Base-by-base conservation (phyloP, 2,797 vertebrate genomes). In the Spea hammondii region DNA sequence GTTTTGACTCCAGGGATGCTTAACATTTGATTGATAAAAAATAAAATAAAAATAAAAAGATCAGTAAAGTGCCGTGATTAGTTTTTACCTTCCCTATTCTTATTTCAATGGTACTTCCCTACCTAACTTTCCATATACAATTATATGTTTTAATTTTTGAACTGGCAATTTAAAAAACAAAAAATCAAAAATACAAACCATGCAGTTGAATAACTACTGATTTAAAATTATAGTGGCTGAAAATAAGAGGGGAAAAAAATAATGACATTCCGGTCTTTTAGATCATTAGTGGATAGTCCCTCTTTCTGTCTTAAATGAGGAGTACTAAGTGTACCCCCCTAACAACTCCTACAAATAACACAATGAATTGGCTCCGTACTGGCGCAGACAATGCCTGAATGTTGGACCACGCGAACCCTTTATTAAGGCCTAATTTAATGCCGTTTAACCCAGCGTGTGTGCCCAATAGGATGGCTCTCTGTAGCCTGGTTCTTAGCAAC, bases 361-460 rank as follows among this genome's bases (percentile, higher is more conserved):
- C 60, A 47, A 57, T 70, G 65, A 77, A 73, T 74, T 74, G 71
- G 74, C 74, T 59, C 65, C 74, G 32, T 65, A 67, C 73, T 51
- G 73, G 8, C 68, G 50, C 67, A 71, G 69, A 62, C 73, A 82
- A 82, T 49, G 50, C 65, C 9, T 53, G 53, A 65, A 66, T 17
- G 51, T 59, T 78, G 70, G 60, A 70, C 83, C 77, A 72, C 47
- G 17, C 46, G 17, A 79, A 66, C 68, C 65, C 80, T 67, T 84
- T 70, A 62, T 78, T 74, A 66, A 66, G 75, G 70, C 64, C 57
- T 81, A 76, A 72, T 82, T 80, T 76, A 67, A 54, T 54, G 70
- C 69, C 73, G 67, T 71, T 83, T 82, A 78, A 32, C 75, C 55
- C 77, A 78, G 79, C 79, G 71, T 65, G 74, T 46, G 67, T 44